Conservation (phyloP, 2,888 invertebrate species). For the Crepidodera aurea region DNA sequence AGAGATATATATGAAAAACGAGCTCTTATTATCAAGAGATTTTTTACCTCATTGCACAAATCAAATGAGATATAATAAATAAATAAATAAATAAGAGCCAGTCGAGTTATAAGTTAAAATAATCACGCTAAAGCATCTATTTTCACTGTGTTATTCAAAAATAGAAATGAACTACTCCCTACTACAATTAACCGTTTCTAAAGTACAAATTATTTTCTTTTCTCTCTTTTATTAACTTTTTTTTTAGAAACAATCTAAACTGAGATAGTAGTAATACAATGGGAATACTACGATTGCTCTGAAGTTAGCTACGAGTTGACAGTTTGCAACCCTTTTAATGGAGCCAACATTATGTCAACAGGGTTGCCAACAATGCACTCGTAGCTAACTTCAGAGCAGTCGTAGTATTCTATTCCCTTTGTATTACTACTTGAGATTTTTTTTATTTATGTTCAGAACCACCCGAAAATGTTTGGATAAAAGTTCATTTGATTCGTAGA, state of each 20-base stretch:
- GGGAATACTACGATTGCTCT: too few species aligned
- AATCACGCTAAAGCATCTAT: constrained; percentile 5
- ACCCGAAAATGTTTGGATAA: background rate
- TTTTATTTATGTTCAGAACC: constrained; percentile 5
- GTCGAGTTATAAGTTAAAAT: constrained; percentile 20
- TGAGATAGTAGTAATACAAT: too few species aligned
- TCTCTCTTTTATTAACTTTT: background rate
- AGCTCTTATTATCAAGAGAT: too few species aligned
- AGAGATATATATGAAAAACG: background rate
- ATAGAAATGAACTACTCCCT: background rate
- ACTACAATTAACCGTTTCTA: background rate
- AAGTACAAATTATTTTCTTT: too few species aligned
- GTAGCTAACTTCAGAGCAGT: too few species aligned
- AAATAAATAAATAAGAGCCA: constrained; percentile 18
- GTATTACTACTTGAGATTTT: background rate
- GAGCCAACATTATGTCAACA: too few species aligned
- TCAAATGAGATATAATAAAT: background rate
- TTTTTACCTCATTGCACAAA: background rate
- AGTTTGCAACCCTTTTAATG: too few species aligned
- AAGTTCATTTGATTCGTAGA: background rate
- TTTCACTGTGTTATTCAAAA: constrained; percentile 8
- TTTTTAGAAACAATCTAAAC: background rate
- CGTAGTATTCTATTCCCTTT: too few species aligned
- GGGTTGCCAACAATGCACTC: too few species aligned
- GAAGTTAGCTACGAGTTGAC: too few species aligned